Base-by-base conservation (phyloP, 2,113 vertebrate species). In the Ameiurus melas region DNA sequence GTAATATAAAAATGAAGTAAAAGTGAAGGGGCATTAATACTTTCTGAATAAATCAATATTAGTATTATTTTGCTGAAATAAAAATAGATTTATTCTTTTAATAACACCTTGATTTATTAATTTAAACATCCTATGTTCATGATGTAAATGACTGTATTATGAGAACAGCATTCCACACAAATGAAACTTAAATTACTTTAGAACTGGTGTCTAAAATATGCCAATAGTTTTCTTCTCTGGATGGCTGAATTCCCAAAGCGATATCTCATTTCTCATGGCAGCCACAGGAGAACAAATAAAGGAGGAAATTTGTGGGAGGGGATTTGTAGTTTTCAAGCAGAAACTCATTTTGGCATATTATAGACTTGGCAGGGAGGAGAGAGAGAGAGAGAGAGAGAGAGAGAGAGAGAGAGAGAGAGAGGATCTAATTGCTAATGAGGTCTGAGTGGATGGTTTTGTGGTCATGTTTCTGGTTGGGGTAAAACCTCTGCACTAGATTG, bases 281-380 rank as follows among this genome's bases (percentile, higher is more conserved):
- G 75, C 51, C 62, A 85, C 85, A 81, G 36, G 82, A 90, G 79
- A 83, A 86, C 80, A 55, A 90, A 89, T 81, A 86, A 87, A 90
- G 73, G 73, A 80, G 89, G 58, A 88, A 78, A 80, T 84, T 86
- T 58, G 70, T 68, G 33, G 85, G 55, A 77, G 55, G 86, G 77
- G 39, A 87, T 90, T 90, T 88, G 89, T 89, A 90, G 87, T 91
- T 86, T 86, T 62, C 20, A 87, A 73, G 86, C 82, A 85, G 51
- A 90, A 85, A 85, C 85, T 81, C 85, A 85, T 87, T 88, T 73
- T 73, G 80, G 27, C 85, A 80, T 88, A 64, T 88, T 86, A 88
- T 30, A 82, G 73, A 78, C 73, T 90, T 85, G 83, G 85, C 85
- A 85, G 82, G 22, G 70, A 30, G 71, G 71, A 77, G 85, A 83